A percentile compares a stretch with the other conserved stretches of the same genome.
These are phyloP conservation scores for Drosophila pallidifrons DNA, from an alignment of 1,140 invertebrate species.

Conservation along the genomic window DNA sequence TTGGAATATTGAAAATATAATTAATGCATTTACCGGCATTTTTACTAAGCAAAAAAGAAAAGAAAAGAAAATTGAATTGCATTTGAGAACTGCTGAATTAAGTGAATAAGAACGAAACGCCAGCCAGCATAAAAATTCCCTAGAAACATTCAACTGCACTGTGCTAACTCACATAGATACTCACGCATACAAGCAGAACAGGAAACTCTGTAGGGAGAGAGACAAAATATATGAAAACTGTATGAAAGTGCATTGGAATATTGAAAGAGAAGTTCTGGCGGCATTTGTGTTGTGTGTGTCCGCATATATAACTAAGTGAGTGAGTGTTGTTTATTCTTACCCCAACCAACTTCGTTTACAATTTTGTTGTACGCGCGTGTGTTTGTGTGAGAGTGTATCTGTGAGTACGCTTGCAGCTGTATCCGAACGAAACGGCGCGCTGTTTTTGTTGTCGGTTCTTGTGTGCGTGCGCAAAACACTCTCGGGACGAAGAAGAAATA, in stretches of 20 bases:
- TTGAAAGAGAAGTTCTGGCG: slow-evolving; percentile 38
- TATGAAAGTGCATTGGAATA: slow-evolving; percentile 41
- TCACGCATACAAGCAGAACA: slow-evolving; percentile 16
- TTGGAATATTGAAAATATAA: not conserved
- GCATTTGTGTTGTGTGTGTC: slow-evolving; percentile 24
- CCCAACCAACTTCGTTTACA: slow-evolving; percentile 36
- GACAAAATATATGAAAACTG: slow-evolving; percentile 21
- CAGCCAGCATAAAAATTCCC: slow-evolving; percentile 56
- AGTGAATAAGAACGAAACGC: slow-evolving; percentile 51
- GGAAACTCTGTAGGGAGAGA: not conserved
- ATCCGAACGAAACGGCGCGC: slow-evolving; percentile 7
- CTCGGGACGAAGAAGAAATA: slow-evolving; percentile 10
- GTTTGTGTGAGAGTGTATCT: slow-evolving; percentile 33
- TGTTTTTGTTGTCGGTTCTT: slow-evolving; percentile 42
- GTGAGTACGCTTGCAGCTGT: slow-evolving; percentile 47
- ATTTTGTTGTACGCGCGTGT: slow-evolving; percentile 25
- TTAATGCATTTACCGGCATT: slow-evolving; percentile 53
- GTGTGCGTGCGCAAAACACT: slow-evolving; percentile 45
- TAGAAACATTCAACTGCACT: slow-evolving; percentile 25
- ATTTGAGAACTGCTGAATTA: slow-evolving; percentile 22
- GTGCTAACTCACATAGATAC: slow-evolving; percentile 11
- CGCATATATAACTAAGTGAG: not conserved
- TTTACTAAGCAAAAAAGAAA: not conserved
- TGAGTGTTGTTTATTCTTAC: slow-evolving; percentile 49
- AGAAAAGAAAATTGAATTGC: not conserved